These are phyloP conservation scores for Hanleya hanleyi DNA, from an alignment of 2,888 invertebrate genomes.

Conservation along the genomic window DNA sequence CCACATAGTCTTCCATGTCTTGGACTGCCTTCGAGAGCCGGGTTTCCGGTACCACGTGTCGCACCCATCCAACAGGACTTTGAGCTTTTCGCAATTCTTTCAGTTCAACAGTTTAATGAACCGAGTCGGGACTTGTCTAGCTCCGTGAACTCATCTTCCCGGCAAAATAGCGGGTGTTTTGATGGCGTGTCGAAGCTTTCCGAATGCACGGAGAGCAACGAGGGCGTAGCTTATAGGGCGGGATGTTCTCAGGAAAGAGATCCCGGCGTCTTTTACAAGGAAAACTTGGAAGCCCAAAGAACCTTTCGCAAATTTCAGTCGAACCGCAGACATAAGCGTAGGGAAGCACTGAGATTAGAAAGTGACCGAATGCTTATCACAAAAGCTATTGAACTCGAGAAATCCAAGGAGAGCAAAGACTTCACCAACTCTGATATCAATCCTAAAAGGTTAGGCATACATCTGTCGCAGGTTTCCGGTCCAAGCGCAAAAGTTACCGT, in stretches of 20 bases:
- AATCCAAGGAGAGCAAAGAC: no score
- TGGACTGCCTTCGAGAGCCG: not conserved
- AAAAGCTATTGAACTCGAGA: not conserved
- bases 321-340: no score
- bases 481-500: no score
- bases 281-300: not conserved
- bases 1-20: conserved; percentile 37
- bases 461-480: no score
- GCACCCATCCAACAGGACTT: not conserved
- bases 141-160: not conserved
- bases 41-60: not conserved
- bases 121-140: not conserved
- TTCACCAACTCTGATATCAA: no score
- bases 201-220: not conserved
- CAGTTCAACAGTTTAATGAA: not conserved
- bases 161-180: not conserved
- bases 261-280: not conserved
- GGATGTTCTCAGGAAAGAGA: not conserved
- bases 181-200: not conserved
- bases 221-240: not conserved
- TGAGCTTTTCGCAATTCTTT: not conserved
- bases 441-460: no score
- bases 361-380: not conserved
- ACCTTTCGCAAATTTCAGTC: no score
- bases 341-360: not conserved